Evolutionary conservation across 2,113 vertebrate species (phyloP).

Genomic region (Taurulus bubalis): DNA sequence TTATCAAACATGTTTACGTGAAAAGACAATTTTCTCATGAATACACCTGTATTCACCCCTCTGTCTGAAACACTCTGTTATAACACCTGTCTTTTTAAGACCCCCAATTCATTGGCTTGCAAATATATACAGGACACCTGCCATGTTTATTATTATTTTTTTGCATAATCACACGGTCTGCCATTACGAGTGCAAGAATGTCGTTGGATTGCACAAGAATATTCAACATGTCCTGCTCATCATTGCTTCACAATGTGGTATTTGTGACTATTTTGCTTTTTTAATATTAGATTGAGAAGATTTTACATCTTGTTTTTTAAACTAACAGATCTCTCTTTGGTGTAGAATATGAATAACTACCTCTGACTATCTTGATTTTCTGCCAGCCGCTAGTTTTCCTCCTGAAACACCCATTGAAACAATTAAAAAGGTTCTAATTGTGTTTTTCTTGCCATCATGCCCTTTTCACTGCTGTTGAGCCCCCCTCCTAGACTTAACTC

Average conservation of each 20-base stretch:
- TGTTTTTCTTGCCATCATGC: not conserved
- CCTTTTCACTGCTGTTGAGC: not conserved
- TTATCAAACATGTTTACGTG: no score
- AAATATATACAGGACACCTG: not conserved
- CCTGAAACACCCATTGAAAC: not conserved
- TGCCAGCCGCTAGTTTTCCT: not conserved
- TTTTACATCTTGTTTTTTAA: not conserved
- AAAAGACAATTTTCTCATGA: no score
- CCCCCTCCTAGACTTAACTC: not conserved
- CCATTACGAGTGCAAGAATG: not conserved
- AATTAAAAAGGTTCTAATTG: not conserved
- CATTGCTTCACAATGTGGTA: not conserved
- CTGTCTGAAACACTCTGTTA: no score
- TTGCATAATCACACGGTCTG: not conserved
- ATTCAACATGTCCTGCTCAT: not conserved
- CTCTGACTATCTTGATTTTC: not conserved
- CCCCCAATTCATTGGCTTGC: not conserved
- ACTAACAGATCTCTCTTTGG: not conserved
- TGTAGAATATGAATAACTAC: not conserved
- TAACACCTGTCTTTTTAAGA: no score
- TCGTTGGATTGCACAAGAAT: not conserved
- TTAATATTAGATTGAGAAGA: not conserved
- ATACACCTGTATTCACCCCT: no score
- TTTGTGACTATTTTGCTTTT: not conserved
- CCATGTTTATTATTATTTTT: not conserved